Evolutionary conservation across 2,113 vertebrate species (phyloP).

Genomic region (Ploceus nigricollis): DNA sequence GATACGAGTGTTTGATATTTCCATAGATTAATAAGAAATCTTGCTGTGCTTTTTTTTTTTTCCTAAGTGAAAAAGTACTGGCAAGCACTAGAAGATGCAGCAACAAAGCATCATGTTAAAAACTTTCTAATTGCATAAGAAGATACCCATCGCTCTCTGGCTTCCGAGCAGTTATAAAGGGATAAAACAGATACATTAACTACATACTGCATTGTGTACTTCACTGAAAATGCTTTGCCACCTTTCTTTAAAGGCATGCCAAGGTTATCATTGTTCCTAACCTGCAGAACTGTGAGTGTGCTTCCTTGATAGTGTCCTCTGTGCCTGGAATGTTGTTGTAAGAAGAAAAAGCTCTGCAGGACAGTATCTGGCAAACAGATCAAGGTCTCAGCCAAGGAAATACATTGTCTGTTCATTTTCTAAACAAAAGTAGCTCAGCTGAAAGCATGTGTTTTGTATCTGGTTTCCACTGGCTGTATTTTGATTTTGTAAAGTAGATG

Average conservation of each 20-base stretch:
- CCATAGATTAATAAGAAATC: not conserved
- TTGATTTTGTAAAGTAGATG: not conserved
- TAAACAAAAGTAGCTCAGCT: slow-evolving; percentile 16
- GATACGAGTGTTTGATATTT: not conserved
- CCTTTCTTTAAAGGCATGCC: not conserved
- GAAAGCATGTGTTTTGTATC: not conserved
- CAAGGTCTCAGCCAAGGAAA: slow-evolving; percentile 9
- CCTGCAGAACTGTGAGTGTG: not conserved
- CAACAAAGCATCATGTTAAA: not conserved
- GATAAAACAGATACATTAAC: not conserved
- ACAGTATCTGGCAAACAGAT: slow-evolving; percentile 28
- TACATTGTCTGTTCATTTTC: slow-evolving; percentile 35
- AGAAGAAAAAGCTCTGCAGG: slow-evolving; percentile 7
- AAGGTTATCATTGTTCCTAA: not conserved
- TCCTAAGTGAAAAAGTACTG: not conserved
- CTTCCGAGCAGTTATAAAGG: not conserved
- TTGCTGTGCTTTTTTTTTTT: not conserved
- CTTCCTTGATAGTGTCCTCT: not conserved
- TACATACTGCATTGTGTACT: not conserved
- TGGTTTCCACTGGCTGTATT: slow-evolving; percentile 14
- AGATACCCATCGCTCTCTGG: not conserved
- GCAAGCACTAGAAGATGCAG: not conserved
- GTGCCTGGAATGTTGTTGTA: slow-evolving; percentile 25
- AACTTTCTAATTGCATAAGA: not conserved
- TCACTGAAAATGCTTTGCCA: not conserved